Evolutionary conservation across 2,888 invertebrate species (phyloP).

Genomic region (Adineta ricciae): DNA sequence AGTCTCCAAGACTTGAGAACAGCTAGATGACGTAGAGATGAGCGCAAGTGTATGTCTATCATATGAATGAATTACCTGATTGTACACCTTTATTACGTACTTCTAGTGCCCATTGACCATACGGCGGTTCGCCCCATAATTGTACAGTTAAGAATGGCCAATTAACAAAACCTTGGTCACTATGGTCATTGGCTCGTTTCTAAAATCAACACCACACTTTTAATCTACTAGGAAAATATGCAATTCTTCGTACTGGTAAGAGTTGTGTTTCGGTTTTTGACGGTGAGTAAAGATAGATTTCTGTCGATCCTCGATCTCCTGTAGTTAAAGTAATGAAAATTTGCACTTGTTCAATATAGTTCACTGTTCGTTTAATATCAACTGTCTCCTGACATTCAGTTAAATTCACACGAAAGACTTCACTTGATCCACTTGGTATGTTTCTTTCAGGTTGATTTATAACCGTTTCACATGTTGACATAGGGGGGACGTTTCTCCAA

Average conservation of each 20-base stretch:
- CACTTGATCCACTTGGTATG: neutral
- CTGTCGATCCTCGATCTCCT: conserved; percentile 13
- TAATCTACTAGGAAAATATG: neutral
- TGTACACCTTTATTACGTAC: neutral
- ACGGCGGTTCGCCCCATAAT: conserved; percentile 73
- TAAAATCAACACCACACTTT: neutral
- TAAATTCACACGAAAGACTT: neutral
- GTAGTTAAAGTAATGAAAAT: conserved; percentile 24
- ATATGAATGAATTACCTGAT: neutral
- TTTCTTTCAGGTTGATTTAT: neutral
- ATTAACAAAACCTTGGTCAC: conserved; percentile 83
- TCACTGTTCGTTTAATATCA: neutral
- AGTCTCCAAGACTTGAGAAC: neutral
- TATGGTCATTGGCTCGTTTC: conserved; percentile 60
- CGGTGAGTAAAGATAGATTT: conserved; percentile 31
- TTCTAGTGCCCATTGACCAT: conserved; percentile 50
- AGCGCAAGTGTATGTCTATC: neutral
- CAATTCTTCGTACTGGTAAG: conserved; percentile 17
- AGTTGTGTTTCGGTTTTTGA: conserved; percentile 22
- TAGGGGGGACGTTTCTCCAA: conserved; percentile 35
- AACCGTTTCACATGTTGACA: conserved; percentile 19
- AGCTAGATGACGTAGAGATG: neutral
- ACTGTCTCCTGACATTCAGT: conserved; percentile 13
- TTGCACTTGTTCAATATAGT: conserved; percentile 34
- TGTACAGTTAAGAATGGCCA: conserved; percentile 98